Percentiles rank a stretch among this genome's conserved stretches.
Conservation (phyloP, 1,140 invertebrate genomes). For the Pachypeltis micranthus region DNA sequence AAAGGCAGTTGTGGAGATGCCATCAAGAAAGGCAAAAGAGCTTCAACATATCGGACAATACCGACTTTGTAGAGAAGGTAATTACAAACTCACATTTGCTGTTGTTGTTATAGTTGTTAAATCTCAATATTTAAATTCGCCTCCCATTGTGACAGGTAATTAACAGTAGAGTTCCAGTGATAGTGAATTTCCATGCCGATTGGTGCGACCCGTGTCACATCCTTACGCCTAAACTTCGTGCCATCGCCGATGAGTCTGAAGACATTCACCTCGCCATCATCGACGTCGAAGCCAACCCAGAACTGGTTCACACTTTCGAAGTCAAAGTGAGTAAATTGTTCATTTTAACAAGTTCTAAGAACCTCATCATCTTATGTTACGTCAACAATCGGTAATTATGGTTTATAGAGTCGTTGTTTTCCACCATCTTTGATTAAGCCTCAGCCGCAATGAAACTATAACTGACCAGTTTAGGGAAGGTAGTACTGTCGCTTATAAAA, state of each 20-base stretch:
- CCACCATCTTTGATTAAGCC: no score
- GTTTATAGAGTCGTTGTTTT: no score
- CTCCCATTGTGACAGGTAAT: no score
- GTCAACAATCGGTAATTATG: no score
- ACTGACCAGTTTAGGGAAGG: no score
- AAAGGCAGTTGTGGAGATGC: conserved; percentile 13
- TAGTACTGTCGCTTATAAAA: no score
- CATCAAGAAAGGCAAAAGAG: conserved; percentile 10
- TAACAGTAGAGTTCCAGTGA: conserved; percentile 66
- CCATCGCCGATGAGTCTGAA: conserved; percentile 59
- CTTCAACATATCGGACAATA: conserved; percentile 43
- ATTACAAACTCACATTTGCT: no score
- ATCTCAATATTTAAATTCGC: no score
- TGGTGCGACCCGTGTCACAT: conserved; percentile 96
- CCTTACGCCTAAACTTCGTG: conserved; percentile 77
- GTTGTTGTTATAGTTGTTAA: no score
- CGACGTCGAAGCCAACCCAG: conserved; percentile 80
- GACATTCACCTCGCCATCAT: conserved; percentile 79
- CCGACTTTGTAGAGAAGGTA: conserved; percentile 48
- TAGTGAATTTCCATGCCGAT: conserved; percentile 77
- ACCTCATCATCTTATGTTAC: no score
- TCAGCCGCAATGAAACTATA: no score
- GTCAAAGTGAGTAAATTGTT: conserved; percentile 51
- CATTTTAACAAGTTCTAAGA: no score
- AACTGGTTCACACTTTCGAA: conserved; percentile 67